Evolutionary conservation across 1,140 invertebrate species (phyloP).

Genomic region (Polyergus mexicanus): DNA sequence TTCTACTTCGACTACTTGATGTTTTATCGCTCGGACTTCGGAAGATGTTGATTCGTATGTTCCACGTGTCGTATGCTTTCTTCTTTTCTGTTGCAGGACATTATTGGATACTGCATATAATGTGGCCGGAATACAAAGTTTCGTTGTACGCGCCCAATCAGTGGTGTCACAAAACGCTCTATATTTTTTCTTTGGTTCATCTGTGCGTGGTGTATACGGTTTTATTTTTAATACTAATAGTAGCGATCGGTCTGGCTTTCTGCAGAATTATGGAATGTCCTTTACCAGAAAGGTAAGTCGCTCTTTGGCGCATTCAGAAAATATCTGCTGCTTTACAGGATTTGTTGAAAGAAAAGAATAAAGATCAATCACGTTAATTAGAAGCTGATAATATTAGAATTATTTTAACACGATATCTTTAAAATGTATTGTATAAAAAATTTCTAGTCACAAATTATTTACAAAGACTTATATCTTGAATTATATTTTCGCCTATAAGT

Average conservation of each 20-base stretch:
- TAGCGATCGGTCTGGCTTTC: conserved; percentile 88
- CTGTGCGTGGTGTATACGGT: conserved; percentile 90
- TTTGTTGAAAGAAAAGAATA: not conserved
- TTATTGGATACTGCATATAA: conserved; percentile 93
- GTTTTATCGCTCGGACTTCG: not conserved
- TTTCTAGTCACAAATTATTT: not conserved
- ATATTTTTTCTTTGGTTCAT: conserved; percentile 92
- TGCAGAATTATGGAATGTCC: conserved; percentile 90
- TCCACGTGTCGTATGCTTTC: not conserved
- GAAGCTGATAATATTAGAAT: not conserved
- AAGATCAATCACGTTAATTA: not conserved
- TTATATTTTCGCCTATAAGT: conserved; percentile 5
- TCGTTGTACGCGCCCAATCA: conserved; percentile 90
- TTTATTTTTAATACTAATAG: conserved; percentile 87
- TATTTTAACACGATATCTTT: not conserved
- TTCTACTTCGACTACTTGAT: not conserved
- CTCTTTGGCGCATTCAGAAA: not conserved
- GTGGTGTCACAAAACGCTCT: conserved; percentile 93
- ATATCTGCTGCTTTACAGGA: not conserved
- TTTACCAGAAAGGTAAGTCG: conserved; percentile 87
- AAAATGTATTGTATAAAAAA: not conserved
- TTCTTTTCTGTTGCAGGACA: conserved; percentile 88
- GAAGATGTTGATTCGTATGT: not conserved
- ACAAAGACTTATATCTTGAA: not conserved
- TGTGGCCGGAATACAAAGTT: conserved; percentile 91